Conservation (phyloP, 2,113 vertebrate species). For the Willisornis vidua region DNA sequence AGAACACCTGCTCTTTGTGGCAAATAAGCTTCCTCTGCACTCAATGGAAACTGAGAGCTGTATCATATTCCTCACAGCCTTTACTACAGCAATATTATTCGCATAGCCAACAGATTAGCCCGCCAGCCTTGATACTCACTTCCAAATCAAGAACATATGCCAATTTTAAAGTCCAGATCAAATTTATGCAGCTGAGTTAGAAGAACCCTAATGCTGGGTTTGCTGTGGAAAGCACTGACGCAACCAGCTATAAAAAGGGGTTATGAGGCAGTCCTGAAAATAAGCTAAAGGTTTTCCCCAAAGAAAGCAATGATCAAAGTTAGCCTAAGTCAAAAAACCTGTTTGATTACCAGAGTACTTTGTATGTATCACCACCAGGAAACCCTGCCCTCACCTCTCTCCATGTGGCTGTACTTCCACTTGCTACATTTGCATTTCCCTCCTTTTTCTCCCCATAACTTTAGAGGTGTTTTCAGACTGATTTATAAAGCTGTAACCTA, state of each 20-base stretch:
- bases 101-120: conserved; percentile 34
- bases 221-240: conserved; percentile 38
- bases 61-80: conserved; percentile 29
- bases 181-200: conserved; percentile 31
- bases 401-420: background rate
- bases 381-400: fast-evolving
- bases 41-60: conserved; percentile 24
- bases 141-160: conserved; percentile 42
- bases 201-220: background rate
- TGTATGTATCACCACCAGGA: background rate
- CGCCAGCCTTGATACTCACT: background rate
- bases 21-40: background rate
- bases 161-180: conserved; percentile 50
- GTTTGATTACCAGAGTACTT: background rate
- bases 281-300: background rate
- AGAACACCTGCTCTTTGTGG: conserved; percentile 37
- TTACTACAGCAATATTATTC: conserved; percentile 30
- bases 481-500: background rate
- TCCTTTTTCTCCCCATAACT: background rate
- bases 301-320: background rate
- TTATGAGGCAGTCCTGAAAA: background rate
- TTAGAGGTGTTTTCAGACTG: background rate
- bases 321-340: background rate
- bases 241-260: conserved; percentile 18
- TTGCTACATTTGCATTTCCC: background rate